Evolutionary conservation across 1,140 invertebrate genomes (phyloP), one percentile per base, ranked within the genome.

Genomic region (Drosophila insularis): DNA sequence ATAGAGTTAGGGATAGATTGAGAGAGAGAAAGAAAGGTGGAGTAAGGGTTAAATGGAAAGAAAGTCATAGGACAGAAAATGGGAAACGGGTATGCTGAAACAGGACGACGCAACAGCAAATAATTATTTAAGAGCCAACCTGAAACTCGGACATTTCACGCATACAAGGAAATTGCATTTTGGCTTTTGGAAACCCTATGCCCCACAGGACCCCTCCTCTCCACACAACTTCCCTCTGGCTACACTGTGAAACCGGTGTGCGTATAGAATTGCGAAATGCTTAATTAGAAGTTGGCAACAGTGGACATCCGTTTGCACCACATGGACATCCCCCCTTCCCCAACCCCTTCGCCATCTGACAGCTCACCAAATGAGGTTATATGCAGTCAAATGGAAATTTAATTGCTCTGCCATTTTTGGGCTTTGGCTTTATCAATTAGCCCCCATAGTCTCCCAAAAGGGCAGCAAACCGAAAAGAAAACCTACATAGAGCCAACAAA

Each of bases 311-410:
- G 43, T 50, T 50, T 50, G 17, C 19, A 21, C 14, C 17, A 17
- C 14, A n/a, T n/a, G 2, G 5, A 7, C 4, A 1, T 14, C 17
- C 43, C 43, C 43, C 11, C 4, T 19, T 21, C n/a, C 7, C 43
- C n/a, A n/a, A 46, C 14, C 5, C 43, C 1, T 17, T 6, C 17
- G 0, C 8, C 32, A 0, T 35, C 32, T 8, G 32, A 46, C 43
- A 58, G 35, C 55, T 58, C 55, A 21, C 31, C 31, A 58, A 58
- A 32, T 35, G 55, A 35, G 55, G 31, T 58, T 35, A 58, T 58
- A 17, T 58, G 55, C 55, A 58, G 55, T 58, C 55, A 58, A 58
- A 58, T 58, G 55, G 55, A 58, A 58, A 58, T 58, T 58, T 58
- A 58, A 58, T 58, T 58, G 55, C 55, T 58, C 31, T 58, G 55